Base-by-base conservation (phyloP, 30 jellyfish, hydroid and myxozoan species). In the Cassiopea xamachana region DNA sequence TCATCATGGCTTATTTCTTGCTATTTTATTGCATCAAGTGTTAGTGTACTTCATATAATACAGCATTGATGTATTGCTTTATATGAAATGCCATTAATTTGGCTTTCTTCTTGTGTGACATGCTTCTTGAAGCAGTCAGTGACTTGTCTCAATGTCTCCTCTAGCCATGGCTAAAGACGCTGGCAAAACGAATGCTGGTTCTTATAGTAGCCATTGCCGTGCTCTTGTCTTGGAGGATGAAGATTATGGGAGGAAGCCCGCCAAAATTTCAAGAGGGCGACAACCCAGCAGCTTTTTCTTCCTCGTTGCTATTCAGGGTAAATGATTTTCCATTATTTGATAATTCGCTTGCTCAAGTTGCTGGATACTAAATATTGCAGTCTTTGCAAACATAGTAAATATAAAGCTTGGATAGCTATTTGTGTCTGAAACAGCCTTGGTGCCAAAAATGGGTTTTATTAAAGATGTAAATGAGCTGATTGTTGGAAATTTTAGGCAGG, bases 231-330 rank as follows among this genome's bases (percentile, higher is more conserved):
- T 82, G 87, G 87, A 87, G 98, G 58, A 60, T 94, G 83, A 47
- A 73, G 72, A 39, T 94, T 61, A 94, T 94, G 98, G 97, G 93
- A 7, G 82, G 92, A 18, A 71, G 46, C 62, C 97, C 97, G 1
- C 98, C 98, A 13, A 84, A 58, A n/a, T 94, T 94, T 61, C 96
- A 90, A 86, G 67, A 55, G 5, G 78, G 82, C 39, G 98, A 94
- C 82, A 94, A 94, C 77, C 98, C 98, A 44, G 79, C 95, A 46
- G 96, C 98, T 14, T 90, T 89, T 81, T 84, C 72, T 27, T 59
- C 69, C 45, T 81, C 91, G 19, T 44, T 81, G 67, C 27, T 73
- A 14, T 39, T 82, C 2, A 59, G 98, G 60, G 98, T 93, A 78
- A 80, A 92, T 59, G n/a, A 2, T 13, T 27, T 49, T 27, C 39